A percentile compares a stretch with the other conserved stretches of the same genome.
These are phyloP conservation scores for Drosophila tsacasi DNA, from an alignment of 1,140 invertebrate species.

Conservation along the genomic window DNA sequence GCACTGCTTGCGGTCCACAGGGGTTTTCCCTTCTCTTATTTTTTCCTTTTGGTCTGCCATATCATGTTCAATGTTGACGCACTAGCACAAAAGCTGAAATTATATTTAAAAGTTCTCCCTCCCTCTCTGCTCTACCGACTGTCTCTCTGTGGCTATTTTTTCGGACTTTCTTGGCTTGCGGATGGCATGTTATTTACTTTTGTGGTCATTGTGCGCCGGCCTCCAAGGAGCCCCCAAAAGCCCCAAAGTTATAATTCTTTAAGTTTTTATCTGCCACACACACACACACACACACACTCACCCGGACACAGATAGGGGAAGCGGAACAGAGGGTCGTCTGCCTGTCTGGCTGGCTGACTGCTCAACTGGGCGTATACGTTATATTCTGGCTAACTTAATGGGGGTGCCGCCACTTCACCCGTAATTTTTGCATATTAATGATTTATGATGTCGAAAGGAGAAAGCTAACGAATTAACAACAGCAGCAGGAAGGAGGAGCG, in stretches of 20 bases:
- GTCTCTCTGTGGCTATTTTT: slow-evolving; percentile 23
- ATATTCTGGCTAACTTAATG: slow-evolving; percentile 56
- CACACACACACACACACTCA: slow-evolving; percentile 24
- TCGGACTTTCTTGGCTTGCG: slow-evolving; percentile 32
- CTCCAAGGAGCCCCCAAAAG: slow-evolving; percentile 57
- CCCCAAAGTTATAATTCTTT: slow-evolving; percentile 83
- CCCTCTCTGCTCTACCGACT: slow-evolving; percentile 17
- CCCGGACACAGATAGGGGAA: background rate
- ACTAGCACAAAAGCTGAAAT: slow-evolving; percentile 79
- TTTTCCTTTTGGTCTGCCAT: slow-evolving; percentile 51
- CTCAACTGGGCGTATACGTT: slow-evolving; percentile 73
- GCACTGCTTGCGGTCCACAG: slow-evolving; percentile 46
- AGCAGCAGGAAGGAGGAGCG: background rate
- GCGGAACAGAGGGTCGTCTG: slow-evolving; percentile 10
- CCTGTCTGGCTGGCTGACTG: slow-evolving; percentile 49
- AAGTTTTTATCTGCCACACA: slow-evolving; percentile 75
- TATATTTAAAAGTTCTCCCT: slow-evolving; percentile 71
- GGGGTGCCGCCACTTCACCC: slow-evolving; percentile 19
- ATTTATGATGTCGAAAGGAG: slow-evolving; percentile 59
- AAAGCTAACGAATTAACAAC: slow-evolving; percentile 38
- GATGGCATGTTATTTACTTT: slow-evolving; percentile 75
- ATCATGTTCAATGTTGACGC: slow-evolving; percentile 81
- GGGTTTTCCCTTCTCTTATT: slow-evolving; percentile 40
- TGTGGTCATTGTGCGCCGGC: slow-evolving; percentile 72
- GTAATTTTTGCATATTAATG: slow-evolving; percentile 72